Evolutionary conservation across 2,888 invertebrate genomes (phyloP).

Genomic region (Petrophora chlorosata): DNA sequence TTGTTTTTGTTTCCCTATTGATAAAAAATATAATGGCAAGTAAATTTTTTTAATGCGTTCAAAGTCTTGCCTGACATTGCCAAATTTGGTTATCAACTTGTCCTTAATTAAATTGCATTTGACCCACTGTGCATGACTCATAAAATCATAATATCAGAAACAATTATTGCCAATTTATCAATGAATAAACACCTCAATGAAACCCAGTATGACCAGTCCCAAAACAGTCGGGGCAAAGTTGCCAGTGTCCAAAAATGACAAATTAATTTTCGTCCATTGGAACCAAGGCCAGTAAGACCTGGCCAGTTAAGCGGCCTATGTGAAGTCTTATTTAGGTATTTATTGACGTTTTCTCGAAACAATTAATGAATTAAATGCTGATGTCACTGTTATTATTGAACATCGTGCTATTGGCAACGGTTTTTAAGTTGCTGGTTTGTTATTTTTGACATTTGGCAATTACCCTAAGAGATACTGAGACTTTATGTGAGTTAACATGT

Average conservation of each 20-base stretch:
- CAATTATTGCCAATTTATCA: not conserved
- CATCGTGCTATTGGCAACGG: not conserved
- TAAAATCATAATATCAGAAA: too few relatives aligned
- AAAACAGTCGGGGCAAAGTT: not conserved
- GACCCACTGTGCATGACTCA: not conserved
- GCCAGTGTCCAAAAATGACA: constrained; percentile 20
- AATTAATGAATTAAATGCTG: constrained; percentile 34
- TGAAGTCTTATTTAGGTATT: constrained; percentile 33
- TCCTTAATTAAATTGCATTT: not conserved
- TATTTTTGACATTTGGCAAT: constrained; percentile 1
- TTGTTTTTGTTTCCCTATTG: too few relatives aligned
- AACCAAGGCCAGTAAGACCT: constrained; percentile 32
- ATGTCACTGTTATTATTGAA: constrained; percentile 25
- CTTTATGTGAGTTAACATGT: not conserved
- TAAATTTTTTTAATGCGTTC: too few relatives aligned
- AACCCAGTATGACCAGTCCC: constrained; percentile 25
- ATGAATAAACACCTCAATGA: constrained; percentile 23
- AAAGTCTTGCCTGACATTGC: too few relatives aligned
- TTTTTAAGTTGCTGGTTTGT: not conserved
- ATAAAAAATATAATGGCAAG: too few relatives aligned
- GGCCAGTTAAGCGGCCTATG: constrained; percentile 32
- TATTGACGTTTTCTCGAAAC: constrained; percentile 30
- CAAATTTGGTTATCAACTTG: too few relatives aligned
- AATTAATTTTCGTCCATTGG: constrained; percentile 29
- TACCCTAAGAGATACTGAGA: not conserved